A percentile compares a stretch with the other conserved stretches of the same genome.
phyloP scores from a whole-genome alignment of 2,113 vertebrate genomes.

The Bos taurus region DNA sequence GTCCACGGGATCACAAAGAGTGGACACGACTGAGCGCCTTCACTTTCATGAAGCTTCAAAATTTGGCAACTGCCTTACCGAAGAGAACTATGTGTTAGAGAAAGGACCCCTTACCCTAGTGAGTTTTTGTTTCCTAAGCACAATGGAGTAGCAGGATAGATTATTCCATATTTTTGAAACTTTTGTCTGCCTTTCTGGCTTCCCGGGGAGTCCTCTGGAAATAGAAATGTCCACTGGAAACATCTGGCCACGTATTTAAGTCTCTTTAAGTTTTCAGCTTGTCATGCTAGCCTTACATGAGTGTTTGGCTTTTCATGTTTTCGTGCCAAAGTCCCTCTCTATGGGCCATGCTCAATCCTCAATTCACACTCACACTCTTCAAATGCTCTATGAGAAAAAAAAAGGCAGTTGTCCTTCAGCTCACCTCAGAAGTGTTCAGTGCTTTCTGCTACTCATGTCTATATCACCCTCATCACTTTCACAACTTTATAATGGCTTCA shows the following conservation, averaged over 20 bases:
- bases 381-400: neutral
- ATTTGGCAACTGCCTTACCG: too few species aligned
- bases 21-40: too few species aligned
- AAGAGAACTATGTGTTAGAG: too few species aligned
- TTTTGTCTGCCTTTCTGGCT: neutral
- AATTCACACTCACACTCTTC: neutral
- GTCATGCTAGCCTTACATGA: too few species aligned
- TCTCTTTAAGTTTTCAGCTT: neutral
- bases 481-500: neutral
- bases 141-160: neutral
- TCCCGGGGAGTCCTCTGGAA: neutral
- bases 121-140: neutral
- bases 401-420: neutral
- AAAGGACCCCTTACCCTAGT: too few species aligned
- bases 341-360: neutral
- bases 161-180: neutral
- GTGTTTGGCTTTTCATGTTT: neutral
- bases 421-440: neutral
- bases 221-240: neutral
- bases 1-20: too few species aligned
- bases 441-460: neutral
- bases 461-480: neutral
- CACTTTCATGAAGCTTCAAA: too few species aligned
- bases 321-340: neutral
- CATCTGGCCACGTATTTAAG: neutral